Percentiles rank a stretch among this genome's conserved stretches.
Conservation (phyloP, 2,797 vertebrate genomes). For the Carapus acus region DNA sequence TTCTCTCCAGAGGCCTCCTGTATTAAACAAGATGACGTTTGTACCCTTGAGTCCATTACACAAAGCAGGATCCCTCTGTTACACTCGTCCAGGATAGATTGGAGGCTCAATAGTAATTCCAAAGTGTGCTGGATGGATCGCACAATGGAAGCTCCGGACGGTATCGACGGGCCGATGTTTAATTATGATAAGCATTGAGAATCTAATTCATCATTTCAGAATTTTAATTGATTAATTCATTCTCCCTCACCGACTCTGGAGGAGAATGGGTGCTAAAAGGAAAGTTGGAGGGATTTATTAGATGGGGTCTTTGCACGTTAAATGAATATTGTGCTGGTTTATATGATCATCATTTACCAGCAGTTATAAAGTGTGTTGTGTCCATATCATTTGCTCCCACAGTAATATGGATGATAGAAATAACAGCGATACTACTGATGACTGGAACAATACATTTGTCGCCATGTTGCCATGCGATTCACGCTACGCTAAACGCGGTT, state of each 20-base stretch:
- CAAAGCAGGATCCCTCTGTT: slow-evolving; percentile 42
- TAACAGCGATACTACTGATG: no score
- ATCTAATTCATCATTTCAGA: slow-evolving; percentile 58
- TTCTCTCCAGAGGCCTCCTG: no score
- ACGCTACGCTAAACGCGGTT: no score
- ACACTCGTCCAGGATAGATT: slow-evolving; percentile 53
- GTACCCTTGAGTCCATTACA: slow-evolving; percentile 45
- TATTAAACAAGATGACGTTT: no score
- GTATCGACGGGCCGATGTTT: slow-evolving; percentile 59
- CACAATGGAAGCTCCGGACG: slow-evolving; percentile 45
- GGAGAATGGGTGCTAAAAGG: slow-evolving; percentile 31
- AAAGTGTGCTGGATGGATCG: slow-evolving; percentile 42
- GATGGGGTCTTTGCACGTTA: slow-evolving; percentile 40
- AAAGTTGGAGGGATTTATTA: slow-evolving; percentile 28
- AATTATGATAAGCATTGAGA: slow-evolving; percentile 67
- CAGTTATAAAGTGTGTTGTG: no score
- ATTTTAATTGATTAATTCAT: slow-evolving; percentile 62
- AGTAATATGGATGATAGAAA: no score
- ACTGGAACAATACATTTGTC: no score
- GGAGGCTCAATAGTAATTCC: slow-evolving; percentile 59
- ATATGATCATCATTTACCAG: no score
- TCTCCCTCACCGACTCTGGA: slow-evolving; percentile 19
- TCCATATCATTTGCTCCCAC: no score
- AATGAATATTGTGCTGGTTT: slow-evolving; percentile 46
- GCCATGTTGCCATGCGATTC: no score